Evolutionary conservation across 2,113 vertebrate genomes (phyloP), one percentile per base, ranked within the genome.

Genomic region (Anhinga anhinga): DNA sequence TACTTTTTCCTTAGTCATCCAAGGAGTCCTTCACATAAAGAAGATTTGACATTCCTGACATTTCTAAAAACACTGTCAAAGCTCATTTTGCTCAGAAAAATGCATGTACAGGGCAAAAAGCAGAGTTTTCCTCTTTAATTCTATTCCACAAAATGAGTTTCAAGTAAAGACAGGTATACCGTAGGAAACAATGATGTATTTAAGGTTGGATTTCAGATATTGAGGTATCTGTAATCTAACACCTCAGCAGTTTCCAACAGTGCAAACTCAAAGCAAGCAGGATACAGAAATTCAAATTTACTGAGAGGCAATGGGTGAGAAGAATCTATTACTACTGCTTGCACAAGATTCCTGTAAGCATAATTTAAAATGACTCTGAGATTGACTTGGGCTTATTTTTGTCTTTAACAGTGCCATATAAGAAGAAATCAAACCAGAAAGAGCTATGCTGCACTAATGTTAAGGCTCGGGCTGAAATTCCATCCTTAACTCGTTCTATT

Each of bases 1-100:
- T 36, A 87, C 66, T 62, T 94, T 87, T 86, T 62, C 78, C 86
- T 94, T 93, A 97, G 89, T 96, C 93, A 95, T 95, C 47, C 70
- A 79, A 76, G 52, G 1, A 90, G 70, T 70, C 38, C 62, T 95
- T 87, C 81, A 91, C 42, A 56, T 27, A 76, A 70, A 96, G 90
- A 79, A 65, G 53, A 82, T 82, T 3, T 82, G 94, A 93, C 84
- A 88, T 55, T 94, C n/a, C 29, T 86, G 86, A 85, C 11, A 2
- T 88, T 95, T 93, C 56, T 19, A 50, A 72, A 81, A 82, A 47
- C 20, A 89, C 20, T 25, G 58, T 73, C 62, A 94, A 88, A 90
- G 50, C 85, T 96, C 40, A 70, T 85, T 91, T 87, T 94, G 30
- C 71, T 91, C 49, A 95, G 67, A 89, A 92, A 95, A 97, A 95